A percentile compares a stretch with the other conserved stretches of the same genome.
Evolutionary conservation across 1,140 invertebrate genomes (phyloP).

Genomic region (Ceratoteleas bidentatus): DNA sequence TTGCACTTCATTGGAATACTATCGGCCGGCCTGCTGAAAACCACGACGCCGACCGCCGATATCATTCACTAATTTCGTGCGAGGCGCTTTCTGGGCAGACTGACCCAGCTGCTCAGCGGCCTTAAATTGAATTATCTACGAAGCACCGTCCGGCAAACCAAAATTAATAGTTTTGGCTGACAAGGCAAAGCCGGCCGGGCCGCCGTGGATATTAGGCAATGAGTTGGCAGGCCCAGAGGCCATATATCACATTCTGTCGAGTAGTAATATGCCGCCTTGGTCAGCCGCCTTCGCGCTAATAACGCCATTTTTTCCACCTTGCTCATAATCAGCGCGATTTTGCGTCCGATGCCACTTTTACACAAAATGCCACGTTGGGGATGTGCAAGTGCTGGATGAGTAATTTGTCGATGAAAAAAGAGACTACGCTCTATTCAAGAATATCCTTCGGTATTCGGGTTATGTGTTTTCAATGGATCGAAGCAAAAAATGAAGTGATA

Average conservation of each 20-base stretch:
- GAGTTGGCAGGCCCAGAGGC: slow-evolving; percentile 68
- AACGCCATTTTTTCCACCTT: slow-evolving; percentile 37
- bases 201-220: slow-evolving; percentile 73
- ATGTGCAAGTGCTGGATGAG: too few species aligned
- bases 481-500: too few species aligned
- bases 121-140: slow-evolving; percentile 73
- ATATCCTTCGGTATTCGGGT: too few species aligned
- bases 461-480: too few species aligned
- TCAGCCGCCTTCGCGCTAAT: slow-evolving; percentile 72
- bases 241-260: slow-evolving; percentile 71
- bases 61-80: slow-evolving; percentile 65
- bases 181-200: slow-evolving; percentile 66
- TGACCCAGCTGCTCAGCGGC: slow-evolving; percentile 42
- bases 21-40: slow-evolving; percentile 31
- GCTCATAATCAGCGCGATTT: background rate
- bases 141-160: slow-evolving; percentile 67
- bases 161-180: slow-evolving; percentile 77
- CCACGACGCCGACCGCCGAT: slow-evolving; percentile 51
- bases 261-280: slow-evolving; percentile 73
- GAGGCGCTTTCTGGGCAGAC: slow-evolving; percentile 48
- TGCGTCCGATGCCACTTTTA: too few species aligned
- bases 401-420: too few species aligned
- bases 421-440: too few species aligned
- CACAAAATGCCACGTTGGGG: too few species aligned
- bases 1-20: slow-evolving; percentile 35